A percentile compares a stretch with the other conserved stretches of the same genome.
These are phyloP conservation scores for Leptatherina wallacei DNA, from an alignment of 2,797 vertebrate genomes.

Conservation along the genomic window DNA sequence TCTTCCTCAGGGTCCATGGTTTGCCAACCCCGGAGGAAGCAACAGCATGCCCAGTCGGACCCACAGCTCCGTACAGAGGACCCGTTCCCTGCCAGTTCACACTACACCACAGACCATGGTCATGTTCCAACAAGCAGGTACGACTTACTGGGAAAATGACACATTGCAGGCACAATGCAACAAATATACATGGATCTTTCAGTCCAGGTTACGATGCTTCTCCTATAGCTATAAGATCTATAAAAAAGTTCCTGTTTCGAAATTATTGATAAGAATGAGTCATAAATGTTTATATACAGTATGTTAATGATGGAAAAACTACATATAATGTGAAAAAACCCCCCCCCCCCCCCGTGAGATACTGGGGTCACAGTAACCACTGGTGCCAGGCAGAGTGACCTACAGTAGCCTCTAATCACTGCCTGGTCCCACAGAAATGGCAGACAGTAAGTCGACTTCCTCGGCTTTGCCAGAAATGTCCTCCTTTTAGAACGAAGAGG, in stretches of 20 bases:
- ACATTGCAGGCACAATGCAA: neutral
- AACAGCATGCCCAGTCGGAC: conserved; percentile 97
- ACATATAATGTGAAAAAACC: neutral
- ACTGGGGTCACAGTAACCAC: conserved; percentile 1
- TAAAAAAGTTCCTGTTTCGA: no score
- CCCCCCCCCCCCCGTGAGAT: no score
- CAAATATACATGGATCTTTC: neutral
- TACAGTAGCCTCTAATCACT: conserved; percentile 55
- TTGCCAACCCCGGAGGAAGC: conserved; percentile 97
- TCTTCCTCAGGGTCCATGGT: conserved; percentile 91
- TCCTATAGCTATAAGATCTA: no score
- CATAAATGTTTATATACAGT: no score
- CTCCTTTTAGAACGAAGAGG: conserved; percentile 51
- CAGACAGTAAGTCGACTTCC: conserved; percentile 49
- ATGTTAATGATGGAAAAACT: no score
- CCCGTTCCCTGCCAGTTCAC: conserved; percentile 95
- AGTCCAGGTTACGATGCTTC: no score
- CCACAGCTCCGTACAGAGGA: conserved; percentile 97
- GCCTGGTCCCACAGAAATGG: conserved; percentile 44
- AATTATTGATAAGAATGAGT: no score
- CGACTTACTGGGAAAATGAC: neutral
- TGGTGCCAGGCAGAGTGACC: conserved; percentile 46
- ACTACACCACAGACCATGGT: conserved; percentile 94
- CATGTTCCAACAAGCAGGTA: conserved; percentile 95
- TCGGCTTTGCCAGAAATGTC: conserved; percentile 20